Evolutionary conservation across 2,888 invertebrate species (phyloP), one percentile per base, ranked within the genome.

Genomic region (Papilio gigon): DNA sequence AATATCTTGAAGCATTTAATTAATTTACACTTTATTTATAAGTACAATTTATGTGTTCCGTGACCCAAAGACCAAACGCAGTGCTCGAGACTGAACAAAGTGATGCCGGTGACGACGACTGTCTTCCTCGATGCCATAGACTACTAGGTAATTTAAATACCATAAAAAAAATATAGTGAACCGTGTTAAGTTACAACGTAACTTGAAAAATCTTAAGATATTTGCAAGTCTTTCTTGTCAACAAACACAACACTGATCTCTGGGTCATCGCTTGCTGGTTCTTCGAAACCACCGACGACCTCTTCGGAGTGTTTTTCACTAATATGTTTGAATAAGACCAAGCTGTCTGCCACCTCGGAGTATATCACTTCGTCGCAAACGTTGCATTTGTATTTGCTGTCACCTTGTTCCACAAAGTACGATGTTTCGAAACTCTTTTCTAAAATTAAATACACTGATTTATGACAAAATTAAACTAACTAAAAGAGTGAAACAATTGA

Each of bases 371-470:
- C 61, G 6, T 58, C 62, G 30, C 69, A 70, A 17, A 56, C 56
- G 47, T 44, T 65, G 14, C 69, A 70, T 44, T 70, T 70, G 44
- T 61, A 71, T 11, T 37, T 65, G 20, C 59, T 58, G 11, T 64
- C 65, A 12, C 53, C 70, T 11, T 40, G 30, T 1, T 3, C 27
- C 20, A 35, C 61, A 63, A 71, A 71, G 56, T 71, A 67, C 4
- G 61, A 60, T n/a, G 9, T 35, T 42, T 70, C 67, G 30, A 71
- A 71, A 20, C 47, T 65, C 62, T 71, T 67, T 0, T 65, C 71
- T 71, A 64, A 30, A 62, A 65, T 12, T 1, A 44, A 14, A 20
- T 27, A 33, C 12, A 37, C n/a, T n/a, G n/a, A n/a, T n/a, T n/a
- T n/a, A n/a, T n/a, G n/a, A n/a, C n/a, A n/a, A n/a, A n/a, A n/a